Conservation (phyloP, 2,888 invertebrate species). For the Apodemia hepburni region DNA sequence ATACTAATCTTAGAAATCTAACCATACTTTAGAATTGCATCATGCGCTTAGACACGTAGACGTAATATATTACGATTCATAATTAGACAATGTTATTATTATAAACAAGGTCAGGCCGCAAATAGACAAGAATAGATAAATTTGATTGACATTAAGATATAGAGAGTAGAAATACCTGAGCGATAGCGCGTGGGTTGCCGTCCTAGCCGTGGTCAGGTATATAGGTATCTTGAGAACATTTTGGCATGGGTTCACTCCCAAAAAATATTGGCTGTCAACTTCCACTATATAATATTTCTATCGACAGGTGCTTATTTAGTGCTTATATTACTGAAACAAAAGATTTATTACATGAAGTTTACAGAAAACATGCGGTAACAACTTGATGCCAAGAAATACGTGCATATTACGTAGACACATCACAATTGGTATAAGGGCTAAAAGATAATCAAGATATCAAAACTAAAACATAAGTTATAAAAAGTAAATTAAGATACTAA, state of each 20-base stretch:
- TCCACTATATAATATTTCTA: slow-evolving; percentile 30
- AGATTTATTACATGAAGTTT: slow-evolving; percentile 14
- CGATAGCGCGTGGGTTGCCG: slow-evolving; percentile 50
- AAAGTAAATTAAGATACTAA: no score
- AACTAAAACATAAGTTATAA: background rate
- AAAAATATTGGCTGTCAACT: slow-evolving; percentile 32
- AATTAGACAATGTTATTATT: slow-evolving; percentile 42
- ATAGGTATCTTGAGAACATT: slow-evolving; percentile 36
- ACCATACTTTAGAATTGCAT: background rate
- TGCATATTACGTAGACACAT: background rate
- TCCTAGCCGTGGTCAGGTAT: slow-evolving; percentile 37
- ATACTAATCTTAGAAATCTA: background rate
- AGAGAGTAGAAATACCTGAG: slow-evolving; percentile 46
- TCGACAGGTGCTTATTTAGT: slow-evolving; percentile 28
- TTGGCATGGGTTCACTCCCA: slow-evolving; percentile 37
- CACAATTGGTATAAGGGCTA: background rate
- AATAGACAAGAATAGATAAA: slow-evolving; percentile 42
- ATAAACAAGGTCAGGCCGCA: slow-evolving; percentile 41
- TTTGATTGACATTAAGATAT: slow-evolving; percentile 41
- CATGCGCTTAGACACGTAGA: slow-evolving; percentile 6
- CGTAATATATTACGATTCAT: slow-evolving; percentile 27
- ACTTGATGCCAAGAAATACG: slow-evolving; percentile 10
- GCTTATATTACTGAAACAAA: slow-evolving; percentile 16
- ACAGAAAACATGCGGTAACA: background rate
- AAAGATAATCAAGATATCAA: background rate